Evolutionary conservation across 1,140 invertebrate genomes (phyloP).

Genomic region (Muscidifurax raptorellus): DNA sequence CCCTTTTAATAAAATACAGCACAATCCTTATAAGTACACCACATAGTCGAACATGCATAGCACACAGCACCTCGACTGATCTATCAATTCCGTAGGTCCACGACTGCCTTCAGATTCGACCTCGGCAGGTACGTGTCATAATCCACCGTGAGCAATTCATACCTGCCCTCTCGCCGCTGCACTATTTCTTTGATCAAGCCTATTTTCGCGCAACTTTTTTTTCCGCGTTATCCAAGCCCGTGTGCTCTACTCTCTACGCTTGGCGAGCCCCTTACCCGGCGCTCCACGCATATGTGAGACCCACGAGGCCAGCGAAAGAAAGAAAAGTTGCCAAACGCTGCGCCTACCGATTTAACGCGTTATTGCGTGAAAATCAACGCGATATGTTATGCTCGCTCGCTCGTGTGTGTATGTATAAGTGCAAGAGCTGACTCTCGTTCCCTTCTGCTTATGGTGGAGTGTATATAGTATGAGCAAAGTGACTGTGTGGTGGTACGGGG

Average conservation of each 20-base stretch:
- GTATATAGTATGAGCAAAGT: constrained; percentile 38
- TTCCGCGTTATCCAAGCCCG: too few species aligned
- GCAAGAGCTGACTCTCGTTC: constrained; percentile 37
- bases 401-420: not conserved
- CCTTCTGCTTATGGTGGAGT: constrained; percentile 27
- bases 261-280: too few species aligned
- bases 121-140: not conserved
- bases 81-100: not conserved
- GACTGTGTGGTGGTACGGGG: not conserved
- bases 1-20: not conserved
- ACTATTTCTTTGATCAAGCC: not conserved
- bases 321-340: constrained; percentile 23
- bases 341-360: constrained; percentile 38
- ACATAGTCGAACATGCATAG: not conserved
- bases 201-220: not conserved
- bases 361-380: constrained; percentile 45
- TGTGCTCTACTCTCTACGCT: too few species aligned
- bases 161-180: not conserved
- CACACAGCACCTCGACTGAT: not conserved
- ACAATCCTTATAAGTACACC: not conserved
- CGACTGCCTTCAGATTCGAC: not conserved
- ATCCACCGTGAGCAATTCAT: not conserved
- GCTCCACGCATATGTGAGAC: too few species aligned
- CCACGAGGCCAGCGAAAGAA: not conserved
- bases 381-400: not conserved